These are phyloP conservation scores for Semicossyphus pulcher DNA, from an alignment of 2,113 vertebrate genomes.

Conservation along the genomic window DNA sequence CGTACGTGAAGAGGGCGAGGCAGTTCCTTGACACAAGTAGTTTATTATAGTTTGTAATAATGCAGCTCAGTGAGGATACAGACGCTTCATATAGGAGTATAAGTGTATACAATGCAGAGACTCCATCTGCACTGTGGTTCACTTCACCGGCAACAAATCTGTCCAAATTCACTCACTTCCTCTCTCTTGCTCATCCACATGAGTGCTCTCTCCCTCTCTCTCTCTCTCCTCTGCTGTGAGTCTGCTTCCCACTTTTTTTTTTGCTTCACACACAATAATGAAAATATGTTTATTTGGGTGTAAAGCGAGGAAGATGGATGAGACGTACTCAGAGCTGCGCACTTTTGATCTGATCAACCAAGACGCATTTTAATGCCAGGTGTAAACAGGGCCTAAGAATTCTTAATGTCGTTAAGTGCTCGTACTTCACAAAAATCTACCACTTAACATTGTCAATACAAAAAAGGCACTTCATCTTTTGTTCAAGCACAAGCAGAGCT, in stretches of 20 bases:
- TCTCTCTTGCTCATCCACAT: too few relatives aligned
- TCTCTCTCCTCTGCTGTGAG: not conserved
- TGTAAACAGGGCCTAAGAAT: not conserved
- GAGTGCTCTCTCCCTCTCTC: too few relatives aligned
- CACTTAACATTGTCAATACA: not conserved
- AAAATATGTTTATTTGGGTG: not conserved
- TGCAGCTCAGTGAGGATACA: not conserved
- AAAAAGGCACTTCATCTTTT: not conserved
- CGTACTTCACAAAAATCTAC: not conserved
- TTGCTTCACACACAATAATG: not conserved
- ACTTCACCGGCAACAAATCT: too few relatives aligned
- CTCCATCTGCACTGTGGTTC: too few relatives aligned
- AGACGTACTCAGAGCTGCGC: too few relatives aligned
- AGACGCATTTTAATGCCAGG: not conserved
- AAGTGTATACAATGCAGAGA: too few relatives aligned
- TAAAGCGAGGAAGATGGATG: not conserved
- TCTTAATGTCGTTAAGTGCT: not conserved
- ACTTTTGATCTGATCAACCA: not conserved
- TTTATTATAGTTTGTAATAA: too few relatives aligned
- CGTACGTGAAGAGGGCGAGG: too few relatives aligned
- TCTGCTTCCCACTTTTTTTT: not conserved
- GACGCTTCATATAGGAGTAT: not conserved
- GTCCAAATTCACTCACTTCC: too few relatives aligned
- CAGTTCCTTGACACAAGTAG: too few relatives aligned
- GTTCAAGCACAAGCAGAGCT: not conserved